These are phyloP conservation scores for Rotaria magnacalcarata DNA, from an alignment of 2,888 invertebrate genomes.

Conservation along the genomic window DNA sequence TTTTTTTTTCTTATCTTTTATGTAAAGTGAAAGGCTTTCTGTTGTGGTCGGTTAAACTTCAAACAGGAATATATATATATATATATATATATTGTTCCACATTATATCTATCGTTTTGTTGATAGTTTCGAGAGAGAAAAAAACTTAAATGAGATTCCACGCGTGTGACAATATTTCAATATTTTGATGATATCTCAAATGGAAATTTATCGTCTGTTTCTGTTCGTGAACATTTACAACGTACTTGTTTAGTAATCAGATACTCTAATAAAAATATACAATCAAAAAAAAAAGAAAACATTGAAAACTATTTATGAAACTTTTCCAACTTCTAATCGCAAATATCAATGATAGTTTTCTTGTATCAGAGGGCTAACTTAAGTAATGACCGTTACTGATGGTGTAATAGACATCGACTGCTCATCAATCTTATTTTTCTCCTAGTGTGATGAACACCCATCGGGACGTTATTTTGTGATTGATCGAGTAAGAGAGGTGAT, in stretches of 20 bases:
- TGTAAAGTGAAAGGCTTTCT: too few species aligned
- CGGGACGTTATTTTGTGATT: slow-evolving; percentile 22
- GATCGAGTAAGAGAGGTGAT: slow-evolving; percentile 29
- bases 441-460: slow-evolving; percentile 31
- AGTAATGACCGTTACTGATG: slow-evolving; percentile 1
- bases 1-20: too few species aligned
- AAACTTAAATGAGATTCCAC: too few species aligned
- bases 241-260: neutral
- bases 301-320: neutral
- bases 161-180: too few species aligned
- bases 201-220: neutral
- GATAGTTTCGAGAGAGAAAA: neutral
- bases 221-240: neutral
- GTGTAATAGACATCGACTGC: slow-evolving; percentile 23
- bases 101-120: neutral
- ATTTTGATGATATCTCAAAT: neutral
- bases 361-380: neutral
- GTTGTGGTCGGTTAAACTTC: too few species aligned
- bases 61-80: neutral
- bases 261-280: too few species aligned
- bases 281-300: too few species aligned
- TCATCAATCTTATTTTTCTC: slow-evolving; percentile 17
- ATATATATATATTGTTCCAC: neutral
- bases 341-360: neutral
- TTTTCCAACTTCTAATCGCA: neutral